Evolutionary conservation across 2,113 vertebrate species (phyloP).

Genomic region (Helogale parvula): DNA sequence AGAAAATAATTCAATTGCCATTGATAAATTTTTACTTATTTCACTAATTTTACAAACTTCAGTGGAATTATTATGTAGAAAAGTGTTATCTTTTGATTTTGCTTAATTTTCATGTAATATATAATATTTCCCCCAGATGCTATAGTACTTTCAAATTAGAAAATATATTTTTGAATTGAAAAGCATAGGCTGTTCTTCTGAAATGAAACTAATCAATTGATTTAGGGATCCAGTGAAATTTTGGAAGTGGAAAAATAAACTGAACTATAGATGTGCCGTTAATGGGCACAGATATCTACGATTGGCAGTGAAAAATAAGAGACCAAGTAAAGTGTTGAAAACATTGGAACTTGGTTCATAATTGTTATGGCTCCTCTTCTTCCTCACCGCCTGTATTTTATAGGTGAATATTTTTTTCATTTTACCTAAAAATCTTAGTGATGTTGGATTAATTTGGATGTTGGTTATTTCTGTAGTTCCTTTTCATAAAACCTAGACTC

Average conservation of each 20-base stretch:
- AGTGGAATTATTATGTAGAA: neutral
- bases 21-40: slow-evolving; percentile 2
- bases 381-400: neutral
- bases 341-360: neutral
- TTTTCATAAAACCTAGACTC: slow-evolving; percentile 30
- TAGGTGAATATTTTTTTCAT: neutral
- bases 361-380: neutral
- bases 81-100: neutral
- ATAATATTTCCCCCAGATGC: slow-evolving; percentile 14
- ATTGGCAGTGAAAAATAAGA: neutral
- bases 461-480: neutral
- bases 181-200: slow-evolving; percentile 30
- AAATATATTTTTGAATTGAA: slow-evolving; percentile 49
- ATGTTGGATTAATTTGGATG: neutral
- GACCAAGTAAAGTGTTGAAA: neutral
- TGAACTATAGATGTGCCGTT: slow-evolving; percentile 3
- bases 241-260: slow-evolving; percentile 35
- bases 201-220: slow-evolving; percentile 65
- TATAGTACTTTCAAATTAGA: slow-evolving; percentile 53
- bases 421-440: neutral
- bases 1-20: neutral
- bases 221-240: slow-evolving; percentile 35
- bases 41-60: slow-evolving; percentile 26
- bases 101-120: slow-evolving; percentile 43
- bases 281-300: neutral